Conservation (phyloP, 2,888 invertebrate genomes). For the Amphipoea oculea region DNA sequence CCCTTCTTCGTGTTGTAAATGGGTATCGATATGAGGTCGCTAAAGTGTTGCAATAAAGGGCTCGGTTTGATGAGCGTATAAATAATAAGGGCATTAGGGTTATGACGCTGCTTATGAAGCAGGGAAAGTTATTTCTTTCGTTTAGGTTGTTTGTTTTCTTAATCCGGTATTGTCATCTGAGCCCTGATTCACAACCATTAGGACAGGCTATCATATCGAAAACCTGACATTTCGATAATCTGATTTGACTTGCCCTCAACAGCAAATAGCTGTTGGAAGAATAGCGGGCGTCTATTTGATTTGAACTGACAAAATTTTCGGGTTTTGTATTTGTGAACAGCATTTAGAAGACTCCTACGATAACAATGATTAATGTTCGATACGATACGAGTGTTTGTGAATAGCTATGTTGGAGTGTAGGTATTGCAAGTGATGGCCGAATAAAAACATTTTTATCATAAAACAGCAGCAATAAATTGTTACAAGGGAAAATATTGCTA, state of each 20-base stretch:
- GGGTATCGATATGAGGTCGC: conserved; percentile 23
- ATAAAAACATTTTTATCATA: neutral
- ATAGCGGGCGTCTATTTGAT: no score
- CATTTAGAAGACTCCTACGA: no score
- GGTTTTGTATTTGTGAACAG: no score
- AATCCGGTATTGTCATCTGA: neutral
- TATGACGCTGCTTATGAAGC: neutral
- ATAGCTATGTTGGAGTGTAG: no score
- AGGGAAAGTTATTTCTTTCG: conserved; percentile 22
- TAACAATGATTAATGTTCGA: no score
- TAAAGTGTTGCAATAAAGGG: conserved; percentile 28
- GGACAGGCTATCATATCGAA: no score
- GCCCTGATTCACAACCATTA: no score
- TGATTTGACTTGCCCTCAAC: no score
- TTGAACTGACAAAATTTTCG: no score
- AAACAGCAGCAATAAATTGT: neutral
- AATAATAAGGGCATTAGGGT: conserved; percentile 31
- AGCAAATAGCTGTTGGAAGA: no score
- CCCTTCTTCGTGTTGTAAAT: conserved; percentile 16
- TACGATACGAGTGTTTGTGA: no score
- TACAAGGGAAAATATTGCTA: neutral
- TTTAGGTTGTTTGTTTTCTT: conserved; percentile 29
- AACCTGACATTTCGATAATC: no score
- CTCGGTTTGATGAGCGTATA: conserved; percentile 33
- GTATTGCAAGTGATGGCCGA: neutral